Evolutionary conservation across 2,888 invertebrate species (phyloP).

Genomic region (Sinohyriopsis cumingii): DNA sequence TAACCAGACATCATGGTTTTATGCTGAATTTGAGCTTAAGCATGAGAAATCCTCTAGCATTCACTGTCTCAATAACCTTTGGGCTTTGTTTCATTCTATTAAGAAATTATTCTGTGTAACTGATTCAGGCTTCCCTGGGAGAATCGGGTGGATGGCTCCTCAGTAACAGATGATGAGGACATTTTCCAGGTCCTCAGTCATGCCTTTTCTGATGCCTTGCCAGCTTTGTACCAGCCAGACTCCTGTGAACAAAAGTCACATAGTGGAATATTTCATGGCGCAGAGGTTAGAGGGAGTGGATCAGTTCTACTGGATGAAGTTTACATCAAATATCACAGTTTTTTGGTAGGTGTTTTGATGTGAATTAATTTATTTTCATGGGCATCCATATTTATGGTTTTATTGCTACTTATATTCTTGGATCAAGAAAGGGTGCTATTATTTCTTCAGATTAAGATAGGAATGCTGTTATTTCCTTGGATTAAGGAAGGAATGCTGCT

Average conservation of each 20-base stretch:
- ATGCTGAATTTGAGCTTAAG: too few relatives aligned
- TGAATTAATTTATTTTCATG: background rate
- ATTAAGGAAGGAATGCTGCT: too few relatives aligned
- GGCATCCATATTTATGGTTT: too few relatives aligned
- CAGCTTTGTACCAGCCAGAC: slow-evolving; percentile 45
- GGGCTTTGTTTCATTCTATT: too few relatives aligned
- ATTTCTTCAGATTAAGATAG: too few relatives aligned
- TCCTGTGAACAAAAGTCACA: slow-evolving; percentile 45
- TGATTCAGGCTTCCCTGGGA: slow-evolving; percentile 45
- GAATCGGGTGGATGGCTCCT: slow-evolving; percentile 33
- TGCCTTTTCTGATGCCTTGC: slow-evolving; percentile 52
- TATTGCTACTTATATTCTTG: too few relatives aligned
- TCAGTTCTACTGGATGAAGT: slow-evolving; percentile 63
- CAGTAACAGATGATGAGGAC: slow-evolving; percentile 62
- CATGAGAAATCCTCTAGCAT: too few relatives aligned
- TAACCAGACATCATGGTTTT: too few relatives aligned
- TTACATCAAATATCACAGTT: slow-evolving; percentile 54
- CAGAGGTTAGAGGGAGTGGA: slow-evolving; percentile 47
- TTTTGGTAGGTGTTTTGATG: slow-evolving; percentile 54
- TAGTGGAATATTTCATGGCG: slow-evolving; percentile 62
- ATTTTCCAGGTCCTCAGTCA: slow-evolving; percentile 55
- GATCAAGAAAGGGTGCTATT: too few relatives aligned
- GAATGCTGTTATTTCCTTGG: too few relatives aligned
- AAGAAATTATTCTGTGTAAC: too few relatives aligned
- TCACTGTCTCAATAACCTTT: too few relatives aligned